phyloP scores from a whole-genome alignment of 2,797 vertebrate genomes.

The Coregonus sp. region DNA sequence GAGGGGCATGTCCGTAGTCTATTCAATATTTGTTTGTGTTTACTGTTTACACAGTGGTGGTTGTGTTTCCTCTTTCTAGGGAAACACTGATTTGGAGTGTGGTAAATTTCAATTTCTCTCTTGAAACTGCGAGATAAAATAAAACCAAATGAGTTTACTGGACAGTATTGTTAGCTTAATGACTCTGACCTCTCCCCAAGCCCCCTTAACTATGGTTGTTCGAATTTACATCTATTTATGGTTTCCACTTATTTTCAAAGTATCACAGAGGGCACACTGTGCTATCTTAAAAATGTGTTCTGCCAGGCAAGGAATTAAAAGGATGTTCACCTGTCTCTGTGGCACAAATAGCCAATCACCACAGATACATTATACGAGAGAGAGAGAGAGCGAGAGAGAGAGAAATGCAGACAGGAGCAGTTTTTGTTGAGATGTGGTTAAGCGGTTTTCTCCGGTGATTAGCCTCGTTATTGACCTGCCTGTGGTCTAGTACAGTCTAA shows the following conservation, averaged over 20 bases:
- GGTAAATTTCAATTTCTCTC: background rate
- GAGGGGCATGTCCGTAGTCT: background rate
- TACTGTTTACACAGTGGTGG: background rate
- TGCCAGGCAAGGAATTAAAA: background rate
- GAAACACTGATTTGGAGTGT: background rate
- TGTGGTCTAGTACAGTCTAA: slow-evolving; percentile 5
- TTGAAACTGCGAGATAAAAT: background rate
- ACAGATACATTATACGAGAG: slow-evolving; percentile 47
- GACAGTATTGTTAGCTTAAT: background rate
- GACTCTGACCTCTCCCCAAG: background rate
- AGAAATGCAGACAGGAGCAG: background rate
- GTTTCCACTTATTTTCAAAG: background rate
- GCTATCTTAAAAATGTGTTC: background rate
- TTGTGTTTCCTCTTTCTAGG: background rate
- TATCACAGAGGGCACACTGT: slow-evolving; percentile 1
- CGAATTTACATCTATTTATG: background rate
- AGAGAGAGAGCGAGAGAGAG: slow-evolving; percentile 1
- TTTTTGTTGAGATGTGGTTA: background rate
- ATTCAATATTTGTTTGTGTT: background rate
- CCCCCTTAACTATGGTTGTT: background rate
- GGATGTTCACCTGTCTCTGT: slow-evolving; percentile 48
- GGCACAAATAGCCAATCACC: slow-evolving; percentile 50
- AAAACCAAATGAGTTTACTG: background rate
- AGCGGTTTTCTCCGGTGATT: slow-evolving; percentile 13
- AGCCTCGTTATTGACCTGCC: slow-evolving; percentile 7